A percentile compares a stretch with the other conserved stretches of the same genome.
Evolutionary conservation across 1,140 invertebrate species (phyloP).

Genomic region (Neuroterus valhalla): DNA sequence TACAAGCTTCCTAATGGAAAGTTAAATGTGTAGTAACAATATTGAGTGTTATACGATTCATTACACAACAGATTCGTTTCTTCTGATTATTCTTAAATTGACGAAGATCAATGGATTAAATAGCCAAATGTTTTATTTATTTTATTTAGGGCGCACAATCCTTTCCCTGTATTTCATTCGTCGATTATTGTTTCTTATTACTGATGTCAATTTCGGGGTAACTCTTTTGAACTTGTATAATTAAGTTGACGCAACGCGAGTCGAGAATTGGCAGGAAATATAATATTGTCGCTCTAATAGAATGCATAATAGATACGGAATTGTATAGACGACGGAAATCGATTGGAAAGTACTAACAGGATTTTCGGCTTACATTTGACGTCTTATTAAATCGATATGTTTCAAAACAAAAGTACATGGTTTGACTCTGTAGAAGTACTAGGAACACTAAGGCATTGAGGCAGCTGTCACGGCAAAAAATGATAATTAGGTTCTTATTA

Average conservation of each 20-base stretch:
- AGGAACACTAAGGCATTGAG: slow-evolving; percentile 73
- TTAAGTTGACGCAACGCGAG: neutral
- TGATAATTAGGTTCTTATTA: slow-evolving; percentile 72
- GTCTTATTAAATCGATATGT: slow-evolving; percentile 33
- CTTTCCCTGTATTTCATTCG: too few relatives aligned
- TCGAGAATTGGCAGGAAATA: neutral
- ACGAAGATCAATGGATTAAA: neutral
- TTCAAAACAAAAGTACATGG: slow-evolving; percentile 48
- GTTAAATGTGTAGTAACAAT: neutral
- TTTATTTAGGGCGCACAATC: neutral
- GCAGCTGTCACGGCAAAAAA: slow-evolving; percentile 74
- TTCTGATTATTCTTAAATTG: neutral
- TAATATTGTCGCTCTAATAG: neutral
- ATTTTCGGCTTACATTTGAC: neutral
- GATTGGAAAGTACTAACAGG: neutral
- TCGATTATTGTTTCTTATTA: too few relatives aligned
- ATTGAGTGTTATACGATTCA: slow-evolving; percentile 3
- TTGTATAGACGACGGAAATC: neutral
- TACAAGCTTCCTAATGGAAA: neutral
- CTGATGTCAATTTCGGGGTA: too few relatives aligned
- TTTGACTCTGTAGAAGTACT: slow-evolving; percentile 73
- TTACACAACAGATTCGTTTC: neutral
- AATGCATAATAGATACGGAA: neutral
- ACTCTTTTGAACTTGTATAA: neutral
- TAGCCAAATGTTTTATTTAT: neutral